Percentiles rank a stretch among this genome's conserved stretches.
Conservation (phyloP, 2,888 invertebrate genomes). For the Pachymerium ferrugineum region DNA sequence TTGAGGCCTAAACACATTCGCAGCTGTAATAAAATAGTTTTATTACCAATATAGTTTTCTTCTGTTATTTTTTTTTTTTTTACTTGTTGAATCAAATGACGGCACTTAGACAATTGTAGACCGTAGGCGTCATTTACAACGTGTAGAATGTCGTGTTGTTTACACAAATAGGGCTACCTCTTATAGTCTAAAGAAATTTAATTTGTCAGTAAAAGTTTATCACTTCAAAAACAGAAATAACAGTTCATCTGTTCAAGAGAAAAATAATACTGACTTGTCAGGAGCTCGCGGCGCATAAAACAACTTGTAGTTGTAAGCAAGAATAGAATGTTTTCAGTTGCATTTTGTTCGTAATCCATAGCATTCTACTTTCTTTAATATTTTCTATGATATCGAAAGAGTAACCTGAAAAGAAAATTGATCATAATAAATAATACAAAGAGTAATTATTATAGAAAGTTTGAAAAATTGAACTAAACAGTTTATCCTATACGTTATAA, state of each 20-base stretch:
- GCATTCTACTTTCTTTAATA: slow-evolving; percentile 51
- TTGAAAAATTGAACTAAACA: too few relatives aligned
- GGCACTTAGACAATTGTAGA: slow-evolving; percentile 62
- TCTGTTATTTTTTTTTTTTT: too few relatives aligned
- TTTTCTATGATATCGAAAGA: slow-evolving; percentile 61
- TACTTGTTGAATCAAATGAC: slow-evolving; percentile 62
- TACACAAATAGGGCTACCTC: slow-evolving; percentile 59
- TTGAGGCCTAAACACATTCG: slow-evolving; percentile 44
- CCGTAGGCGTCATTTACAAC: slow-evolving; percentile 81
- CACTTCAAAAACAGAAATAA: too few relatives aligned
- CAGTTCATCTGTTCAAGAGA: background rate
- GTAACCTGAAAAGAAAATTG: background rate
- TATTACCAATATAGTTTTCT: background rate
- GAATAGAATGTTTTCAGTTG: slow-evolving; percentile 60
- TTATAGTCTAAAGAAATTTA: slow-evolving; percentile 43
- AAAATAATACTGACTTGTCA: slow-evolving; percentile 53
- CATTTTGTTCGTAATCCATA: slow-evolving; percentile 63
- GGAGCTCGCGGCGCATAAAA: slow-evolving; percentile 74
- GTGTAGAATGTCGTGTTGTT: slow-evolving; percentile 61
- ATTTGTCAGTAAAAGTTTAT: too few relatives aligned
- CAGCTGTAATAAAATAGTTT: slow-evolving; percentile 14
- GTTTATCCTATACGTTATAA: too few relatives aligned
- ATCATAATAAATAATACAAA: background rate
- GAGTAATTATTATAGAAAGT: too few relatives aligned
- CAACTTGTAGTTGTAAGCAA: slow-evolving; percentile 55